Base-by-base conservation (phyloP, 1,140 invertebrate species). In the Bathynomus jamesi region DNA sequence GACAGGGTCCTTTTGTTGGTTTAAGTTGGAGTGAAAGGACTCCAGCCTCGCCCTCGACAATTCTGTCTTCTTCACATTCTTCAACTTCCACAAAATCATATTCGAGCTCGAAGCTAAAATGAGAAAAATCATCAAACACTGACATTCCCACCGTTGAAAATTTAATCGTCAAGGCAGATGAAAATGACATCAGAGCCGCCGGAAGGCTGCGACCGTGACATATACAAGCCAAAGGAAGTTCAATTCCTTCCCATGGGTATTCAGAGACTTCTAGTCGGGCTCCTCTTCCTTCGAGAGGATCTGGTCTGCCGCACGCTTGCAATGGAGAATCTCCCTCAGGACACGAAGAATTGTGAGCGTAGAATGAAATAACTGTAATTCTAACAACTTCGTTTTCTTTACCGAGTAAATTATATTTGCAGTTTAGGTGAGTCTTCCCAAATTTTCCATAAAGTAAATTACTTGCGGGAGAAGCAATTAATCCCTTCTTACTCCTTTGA, bases 81-180 rank as follows among this genome's bases (percentile, higher is more conserved):
- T 73, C 69, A 27, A 76, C 70, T 31, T 73, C 69, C 25, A 76
- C 75, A 40, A 76, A 76, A n/a, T 76, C 75, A 31, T 76, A 76
- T 62, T 76, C 75, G n/a, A 76, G 40, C 28, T 76, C 75, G 40
- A 76, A 76, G 29, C 66, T 71, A 46, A 76, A 76, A 25, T 76
- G 75, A 40, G 75, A 76, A 63, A 71, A 76, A 61, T 76, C 75
- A 40, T 76, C 75, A 25, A 76, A 76, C 1, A 76, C 75, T 31
- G 72, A 70, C 75, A 76, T 76, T 2, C 75, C 75, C 13, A 73
- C 72, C 8, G 72, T 71, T 17, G 75, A 65, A 46, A 76, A 76
- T 11, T 72, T 76, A 24, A 76, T 76, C 27, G 72, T 73, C n/a
- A 76, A 61, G n/a, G 72, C 71, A 40, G 75, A 72, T 3, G 75